Percentiles rank a stretch among this genome's conserved stretches.
These are phyloP conservation scores for Bathynomus jamesi DNA, from an alignment of 1,140 invertebrate species.

Conservation along the genomic window DNA sequence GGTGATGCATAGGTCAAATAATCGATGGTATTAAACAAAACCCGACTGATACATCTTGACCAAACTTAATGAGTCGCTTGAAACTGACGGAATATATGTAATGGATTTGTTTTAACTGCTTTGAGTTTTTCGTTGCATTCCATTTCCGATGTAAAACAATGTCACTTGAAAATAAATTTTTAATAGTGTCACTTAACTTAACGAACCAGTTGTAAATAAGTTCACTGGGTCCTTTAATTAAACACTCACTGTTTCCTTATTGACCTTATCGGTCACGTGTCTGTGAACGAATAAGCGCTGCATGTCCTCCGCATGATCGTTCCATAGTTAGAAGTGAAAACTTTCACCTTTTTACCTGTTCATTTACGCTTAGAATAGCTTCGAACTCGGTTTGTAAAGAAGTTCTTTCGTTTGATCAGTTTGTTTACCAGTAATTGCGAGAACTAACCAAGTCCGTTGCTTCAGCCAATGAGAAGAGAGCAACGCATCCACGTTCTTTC, in stretches of 20 bases:
- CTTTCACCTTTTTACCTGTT: neutral
- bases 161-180: no score
- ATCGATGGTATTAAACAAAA: no score
- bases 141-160: no score
- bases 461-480: neutral
- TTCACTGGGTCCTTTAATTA: neutral
- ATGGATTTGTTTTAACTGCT: no score
- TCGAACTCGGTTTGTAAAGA: neutral
- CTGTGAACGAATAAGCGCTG: neutral
- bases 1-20: no score
- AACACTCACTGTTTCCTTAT: neutral
- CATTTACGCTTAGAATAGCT: neutral
- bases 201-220: no score
- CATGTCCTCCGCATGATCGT: neutral
- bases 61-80: no score
- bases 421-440: neutral
- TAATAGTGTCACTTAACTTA: no score
- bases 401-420: neutral
- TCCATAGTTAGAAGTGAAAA: neutral
- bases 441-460: neutral
- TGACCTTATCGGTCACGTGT: neutral
- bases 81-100: no score
- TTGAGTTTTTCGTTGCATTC: no score
- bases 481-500: neutral
- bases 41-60: no score